Evolutionary conservation across 2,888 invertebrate species (phyloP), one percentile per base, ranked within the genome.

Genomic region (Cheilosia soror): DNA sequence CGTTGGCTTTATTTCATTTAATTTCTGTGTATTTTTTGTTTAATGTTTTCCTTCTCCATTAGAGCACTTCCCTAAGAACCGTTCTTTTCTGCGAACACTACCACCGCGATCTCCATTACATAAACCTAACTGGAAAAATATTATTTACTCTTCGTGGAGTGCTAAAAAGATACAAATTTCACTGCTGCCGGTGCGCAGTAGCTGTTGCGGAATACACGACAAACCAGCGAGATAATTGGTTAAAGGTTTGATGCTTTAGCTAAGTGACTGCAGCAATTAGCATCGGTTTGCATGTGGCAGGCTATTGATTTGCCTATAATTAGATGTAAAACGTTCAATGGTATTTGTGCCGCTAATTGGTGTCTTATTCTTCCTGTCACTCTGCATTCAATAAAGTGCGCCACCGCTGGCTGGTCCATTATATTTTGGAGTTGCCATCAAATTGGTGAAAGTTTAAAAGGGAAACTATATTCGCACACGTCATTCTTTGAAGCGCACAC

Each of bases 361-460:
- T 13, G 15, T 27, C 72, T n/a, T 69, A 69, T 80, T 65, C 80
- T 80, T 80, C 79, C 63, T 33, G 47, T 20, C 13, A 55, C 9
- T 4, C 15, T n/a, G n/a, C 27, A 58, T 51, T 33, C 42, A 37
- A 55, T 66, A 47, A 27, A 15, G 9, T 11, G 55, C 11, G 1
- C 49, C 2, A 7, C 20, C n/a, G n/a, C n/a, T n/a, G 27, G 5
- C 4, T 13, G 20, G 31, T 57, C 62, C 33, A 81, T 63, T 76
- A 40, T 69, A 11, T 42, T 7, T 15, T 29, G 9, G 20, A 31
- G 37, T 60, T 73, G 15, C 27, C 51, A 53, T 65, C 63, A 47
- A 60, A 62, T 76, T 55, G 71, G 84, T 75, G 80, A 85, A 85
- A 80, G 80, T 80, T 66, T 62, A 76, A 84, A 84, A 84, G 80